Conservation (phyloP, 1,140 invertebrate species). For the Ctenoplectra terminalis region DNA sequence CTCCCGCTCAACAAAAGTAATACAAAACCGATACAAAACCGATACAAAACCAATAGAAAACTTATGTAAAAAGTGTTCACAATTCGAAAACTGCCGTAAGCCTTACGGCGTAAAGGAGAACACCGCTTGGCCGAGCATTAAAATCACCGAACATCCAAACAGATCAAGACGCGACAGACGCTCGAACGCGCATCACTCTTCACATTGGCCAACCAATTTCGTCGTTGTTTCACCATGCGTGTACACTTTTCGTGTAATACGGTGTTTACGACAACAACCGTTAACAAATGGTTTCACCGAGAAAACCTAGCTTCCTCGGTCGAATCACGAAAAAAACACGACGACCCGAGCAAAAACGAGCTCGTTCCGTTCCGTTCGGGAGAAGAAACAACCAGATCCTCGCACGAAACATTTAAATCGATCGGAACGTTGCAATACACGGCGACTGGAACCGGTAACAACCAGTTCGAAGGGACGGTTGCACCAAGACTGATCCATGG, state of each 20-base stretch:
- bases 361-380: conserved; percentile 6
- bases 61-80: background rate
- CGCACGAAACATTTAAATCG: background rate
- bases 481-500: conserved; percentile 67
- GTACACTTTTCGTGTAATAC: background rate
- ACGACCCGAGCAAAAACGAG: background rate
- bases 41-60: background rate
- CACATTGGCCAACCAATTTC: background rate
- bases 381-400: too few species aligned
- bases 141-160: conserved; percentile 8
- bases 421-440: too few species aligned
- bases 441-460: conserved; percentile 3
- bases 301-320: background rate
- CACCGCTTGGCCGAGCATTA: conserved; percentile 14
- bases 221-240: background rate
- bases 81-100: background rate
- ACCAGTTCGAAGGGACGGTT: conserved; percentile 60
- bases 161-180: background rate
- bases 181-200: background rate
- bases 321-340: background rate
- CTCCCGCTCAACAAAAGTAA: background rate
- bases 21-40: too few species aligned
- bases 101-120: background rate
- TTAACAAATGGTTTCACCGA: background rate
- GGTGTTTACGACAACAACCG: background rate